Conservation (phyloP, 2,797 vertebrate species). For the Manis pentadactyla region DNA sequence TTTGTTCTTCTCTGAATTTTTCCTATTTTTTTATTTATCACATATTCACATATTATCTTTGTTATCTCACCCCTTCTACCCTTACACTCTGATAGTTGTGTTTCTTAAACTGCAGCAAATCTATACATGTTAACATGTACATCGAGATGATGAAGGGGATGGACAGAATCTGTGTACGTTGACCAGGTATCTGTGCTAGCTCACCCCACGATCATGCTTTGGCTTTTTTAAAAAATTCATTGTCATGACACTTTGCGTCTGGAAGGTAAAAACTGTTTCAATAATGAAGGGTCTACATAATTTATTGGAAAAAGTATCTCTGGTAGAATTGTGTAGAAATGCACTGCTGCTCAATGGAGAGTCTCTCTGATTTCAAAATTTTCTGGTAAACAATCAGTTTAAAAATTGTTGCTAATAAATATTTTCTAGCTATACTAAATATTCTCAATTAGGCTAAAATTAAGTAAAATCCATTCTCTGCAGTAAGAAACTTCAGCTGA, state of each 20-base stretch:
- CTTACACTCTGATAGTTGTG: rapidly evolving
- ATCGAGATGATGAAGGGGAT: background rate
- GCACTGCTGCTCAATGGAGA: background rate
- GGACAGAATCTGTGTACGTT: background rate
- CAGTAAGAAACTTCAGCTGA: background rate
- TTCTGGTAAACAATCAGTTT: background rate
- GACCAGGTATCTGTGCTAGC: background rate
- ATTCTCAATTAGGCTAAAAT: background rate
- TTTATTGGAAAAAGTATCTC: background rate
- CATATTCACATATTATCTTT: background rate
- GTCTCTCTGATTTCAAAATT: background rate
- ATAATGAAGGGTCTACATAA: background rate
- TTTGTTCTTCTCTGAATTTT: background rate
- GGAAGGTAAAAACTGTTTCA: background rate
- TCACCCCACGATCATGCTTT: background rate
- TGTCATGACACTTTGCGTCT: background rate
- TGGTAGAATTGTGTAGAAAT: background rate
- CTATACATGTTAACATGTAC: background rate
- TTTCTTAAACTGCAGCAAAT: background rate
- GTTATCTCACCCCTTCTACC: background rate
- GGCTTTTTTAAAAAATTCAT: background rate
- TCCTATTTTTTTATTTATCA: background rate
- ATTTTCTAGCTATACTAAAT: background rate
- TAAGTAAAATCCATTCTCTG: background rate
- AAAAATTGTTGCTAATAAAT: background rate